Evolutionary conservation across 2,888 invertebrate genomes (phyloP).

Genomic region (Athalia circularis): DNA sequence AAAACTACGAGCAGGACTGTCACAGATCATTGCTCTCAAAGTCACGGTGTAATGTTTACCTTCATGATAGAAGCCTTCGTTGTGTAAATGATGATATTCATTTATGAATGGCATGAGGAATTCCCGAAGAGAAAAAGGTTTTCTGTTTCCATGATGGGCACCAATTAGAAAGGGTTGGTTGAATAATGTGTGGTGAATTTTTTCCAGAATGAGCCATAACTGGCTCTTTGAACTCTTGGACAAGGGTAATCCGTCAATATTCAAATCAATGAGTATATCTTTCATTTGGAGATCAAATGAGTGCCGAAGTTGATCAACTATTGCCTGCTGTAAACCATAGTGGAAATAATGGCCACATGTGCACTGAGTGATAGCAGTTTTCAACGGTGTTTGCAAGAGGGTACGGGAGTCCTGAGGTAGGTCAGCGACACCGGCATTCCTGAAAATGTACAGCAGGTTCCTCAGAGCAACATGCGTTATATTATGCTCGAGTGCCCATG

Average conservation of each 20-base stretch:
- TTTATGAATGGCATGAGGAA: conserved; percentile 49
- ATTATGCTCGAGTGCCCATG: too few species aligned
- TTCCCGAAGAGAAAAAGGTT: neutral
- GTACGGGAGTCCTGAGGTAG: too few species aligned
- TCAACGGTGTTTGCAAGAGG: too few species aligned
- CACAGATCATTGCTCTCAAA: conserved; percentile 46
- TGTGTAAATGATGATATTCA: conserved; percentile 45
- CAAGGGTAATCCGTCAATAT: neutral
- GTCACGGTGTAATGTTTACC: conserved; percentile 26
- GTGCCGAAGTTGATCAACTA: too few species aligned
- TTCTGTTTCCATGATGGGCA: neutral
- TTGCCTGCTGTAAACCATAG: too few species aligned
- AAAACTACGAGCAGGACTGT: conserved; percentile 51
- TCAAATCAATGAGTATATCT: neutral
- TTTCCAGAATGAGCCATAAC: neutral
- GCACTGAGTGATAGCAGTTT: too few species aligned
- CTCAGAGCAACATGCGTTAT: too few species aligned
- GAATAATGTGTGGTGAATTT: neutral
- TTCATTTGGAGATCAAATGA: neutral
- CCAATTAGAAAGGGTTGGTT: conserved; percentile 1
- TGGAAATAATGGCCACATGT: too few species aligned
- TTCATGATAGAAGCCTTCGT: conserved; percentile 44
- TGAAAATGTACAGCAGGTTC: too few species aligned
- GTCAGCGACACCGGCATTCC: too few species aligned
- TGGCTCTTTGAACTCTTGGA: neutral